These are phyloP conservation scores for Papilio dardanus DNA, from an alignment of 1,140 invertebrate genomes.

Conservation along the genomic window DNA sequence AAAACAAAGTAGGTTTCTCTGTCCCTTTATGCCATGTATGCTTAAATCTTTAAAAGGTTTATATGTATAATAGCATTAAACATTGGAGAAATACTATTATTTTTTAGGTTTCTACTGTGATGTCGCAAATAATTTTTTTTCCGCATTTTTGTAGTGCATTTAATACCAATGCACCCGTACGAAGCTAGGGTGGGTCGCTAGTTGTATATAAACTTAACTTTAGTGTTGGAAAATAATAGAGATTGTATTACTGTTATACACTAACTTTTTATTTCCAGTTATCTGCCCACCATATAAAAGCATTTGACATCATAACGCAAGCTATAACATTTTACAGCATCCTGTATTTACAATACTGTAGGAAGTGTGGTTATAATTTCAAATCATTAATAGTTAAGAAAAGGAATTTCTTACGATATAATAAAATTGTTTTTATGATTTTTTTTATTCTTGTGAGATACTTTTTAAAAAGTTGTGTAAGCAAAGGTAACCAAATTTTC, in stretches of 20 bases:
- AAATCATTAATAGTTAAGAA: background rate
- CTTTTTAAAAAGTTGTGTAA: background rate
- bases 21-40: too few species aligned
- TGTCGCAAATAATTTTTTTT: too few species aligned
- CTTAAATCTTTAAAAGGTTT: too few species aligned
- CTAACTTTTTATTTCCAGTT: background rate
- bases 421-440: background rate
- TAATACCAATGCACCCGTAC: too few species aligned
- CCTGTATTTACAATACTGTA: slow-evolving; percentile 19
- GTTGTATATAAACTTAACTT: too few species aligned
- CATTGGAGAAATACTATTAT: too few species aligned
- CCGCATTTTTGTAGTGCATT: too few species aligned
- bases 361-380: background rate
- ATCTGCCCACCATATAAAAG: slow-evolving; percentile 11
- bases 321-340: slow-evolving; percentile 21
- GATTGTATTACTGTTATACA: background rate
- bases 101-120: too few species aligned
- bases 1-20: too few species aligned
- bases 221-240: background rate
- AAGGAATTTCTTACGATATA: background rate
- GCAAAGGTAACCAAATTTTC: background rate
- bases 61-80: too few species aligned
- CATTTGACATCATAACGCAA: slow-evolving; percentile 14
- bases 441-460: too few species aligned
- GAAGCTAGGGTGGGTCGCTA: too few species aligned